phyloP scores from a whole-genome alignment of 2,888 invertebrate species.

The Caenorhabditis sulstoni region DNA sequence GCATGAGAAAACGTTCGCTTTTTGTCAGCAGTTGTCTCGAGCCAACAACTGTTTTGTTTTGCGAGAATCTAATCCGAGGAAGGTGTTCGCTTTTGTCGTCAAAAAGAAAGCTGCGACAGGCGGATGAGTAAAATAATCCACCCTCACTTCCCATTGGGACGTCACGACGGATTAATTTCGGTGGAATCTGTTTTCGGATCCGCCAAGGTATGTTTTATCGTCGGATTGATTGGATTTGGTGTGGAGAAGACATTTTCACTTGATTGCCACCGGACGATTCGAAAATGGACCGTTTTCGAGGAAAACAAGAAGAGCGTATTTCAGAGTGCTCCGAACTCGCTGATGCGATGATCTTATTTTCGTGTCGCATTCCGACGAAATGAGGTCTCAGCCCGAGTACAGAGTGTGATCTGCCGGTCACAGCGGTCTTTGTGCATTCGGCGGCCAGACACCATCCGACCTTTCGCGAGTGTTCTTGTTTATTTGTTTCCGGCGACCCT shows the following conservation, averaged over 20 bases:
- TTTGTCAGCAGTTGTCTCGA: too few relatives aligned
- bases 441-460: constrained; percentile 18
- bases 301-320: neutral
- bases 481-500: constrained; percentile 10
- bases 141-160: constrained; percentile 26
- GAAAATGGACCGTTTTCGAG: neutral
- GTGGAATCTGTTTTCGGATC: constrained; percentile 38
- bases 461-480: constrained; percentile 27
- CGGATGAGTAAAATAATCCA: constrained; percentile 45
- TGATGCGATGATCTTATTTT: too few relatives aligned
- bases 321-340: too few relatives aligned
- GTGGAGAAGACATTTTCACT: constrained; percentile 1
- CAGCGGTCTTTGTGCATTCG: too few relatives aligned
- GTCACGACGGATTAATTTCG: constrained; percentile 21
- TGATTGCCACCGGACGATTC: neutral
- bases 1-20: too few relatives aligned
- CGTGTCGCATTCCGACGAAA: too few relatives aligned
- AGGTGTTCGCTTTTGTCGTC: too few relatives aligned
- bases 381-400: too few relatives aligned
- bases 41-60: too few relatives aligned
- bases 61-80: too few relatives aligned
- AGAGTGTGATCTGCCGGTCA: too few relatives aligned
- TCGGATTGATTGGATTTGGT: constrained; percentile 19
- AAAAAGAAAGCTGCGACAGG: too few relatives aligned
- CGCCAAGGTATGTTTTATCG: neutral